Conservation (phyloP, 2,888 invertebrate species). For the Omphaloscelis lunosa region DNA sequence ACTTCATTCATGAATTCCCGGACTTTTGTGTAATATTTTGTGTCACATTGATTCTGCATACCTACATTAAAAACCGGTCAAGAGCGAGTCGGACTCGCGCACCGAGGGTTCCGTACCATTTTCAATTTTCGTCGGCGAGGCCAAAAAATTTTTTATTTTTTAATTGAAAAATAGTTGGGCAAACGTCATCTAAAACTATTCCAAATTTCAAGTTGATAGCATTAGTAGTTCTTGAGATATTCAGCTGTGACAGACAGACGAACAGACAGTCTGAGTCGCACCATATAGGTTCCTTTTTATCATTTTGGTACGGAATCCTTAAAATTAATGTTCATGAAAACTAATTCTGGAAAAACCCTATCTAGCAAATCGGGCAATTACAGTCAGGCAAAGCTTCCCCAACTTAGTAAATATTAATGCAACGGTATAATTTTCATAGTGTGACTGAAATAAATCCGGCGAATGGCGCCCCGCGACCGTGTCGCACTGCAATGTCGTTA, state of each 20-base stretch:
- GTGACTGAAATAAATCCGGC: conserved; percentile 80
- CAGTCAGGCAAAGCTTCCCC: conserved; percentile 21
- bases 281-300: too few species aligned
- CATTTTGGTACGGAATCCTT: too few species aligned
- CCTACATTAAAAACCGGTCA: background rate
- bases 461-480: conserved; percentile 78
- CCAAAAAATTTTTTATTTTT: too few species aligned
- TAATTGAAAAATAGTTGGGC: too few species aligned
- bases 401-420: conserved; percentile 46
- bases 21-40: background rate
- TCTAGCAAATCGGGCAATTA: conserved; percentile 22
- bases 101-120: too few species aligned
- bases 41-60: background rate
- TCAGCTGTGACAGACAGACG: too few species aligned
- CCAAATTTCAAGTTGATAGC: too few species aligned
- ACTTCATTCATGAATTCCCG: background rate
- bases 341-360: conserved; percentile 22
- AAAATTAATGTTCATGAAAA: conserved; percentile 8
- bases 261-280: too few species aligned
- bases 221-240: too few species aligned
- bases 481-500: conserved; percentile 82
- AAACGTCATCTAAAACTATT: too few species aligned
- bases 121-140: too few species aligned
- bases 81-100: too few species aligned
- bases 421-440: conserved; percentile 64